phyloP scores from a whole-genome alignment of 2,888 invertebrate species.

The Nemotelus nigrinus region DNA sequence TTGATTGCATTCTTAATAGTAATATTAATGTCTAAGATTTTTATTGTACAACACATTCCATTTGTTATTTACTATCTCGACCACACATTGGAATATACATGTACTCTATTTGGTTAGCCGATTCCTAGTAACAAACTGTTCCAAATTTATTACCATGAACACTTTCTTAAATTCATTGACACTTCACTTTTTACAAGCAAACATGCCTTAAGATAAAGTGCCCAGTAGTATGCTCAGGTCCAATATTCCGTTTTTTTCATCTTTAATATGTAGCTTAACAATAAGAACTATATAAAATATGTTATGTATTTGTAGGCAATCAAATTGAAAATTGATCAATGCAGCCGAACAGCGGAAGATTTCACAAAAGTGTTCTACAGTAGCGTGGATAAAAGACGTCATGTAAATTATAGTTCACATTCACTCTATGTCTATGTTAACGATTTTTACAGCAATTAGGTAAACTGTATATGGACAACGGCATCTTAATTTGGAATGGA shows the following conservation, averaged over 20 bases:
- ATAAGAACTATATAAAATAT: background rate
- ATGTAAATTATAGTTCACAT: constrained; percentile 67
- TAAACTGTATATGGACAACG: constrained; percentile 84
- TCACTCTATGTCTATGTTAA: background rate
- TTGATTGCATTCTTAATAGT: too few species aligned
- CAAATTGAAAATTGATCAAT: constrained; percentile 78
- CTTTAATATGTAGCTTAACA: background rate
- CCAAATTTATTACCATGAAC: too few species aligned
- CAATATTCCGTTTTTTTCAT: background rate
- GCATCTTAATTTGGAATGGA: constrained; percentile 92
- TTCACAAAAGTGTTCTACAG: constrained; percentile 92
- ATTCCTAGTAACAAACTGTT: too few species aligned
- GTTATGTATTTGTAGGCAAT: constrained; percentile 65
- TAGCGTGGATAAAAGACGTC: constrained; percentile 85
- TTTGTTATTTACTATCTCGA: too few species aligned
- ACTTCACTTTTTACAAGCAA: too few species aligned
- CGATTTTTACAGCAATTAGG: constrained; percentile 71
- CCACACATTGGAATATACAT: too few species aligned
- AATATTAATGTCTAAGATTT: too few species aligned
- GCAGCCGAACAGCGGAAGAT: constrained; percentile 86
- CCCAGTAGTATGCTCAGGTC: too few species aligned
- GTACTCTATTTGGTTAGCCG: too few species aligned
- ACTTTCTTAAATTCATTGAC: too few species aligned
- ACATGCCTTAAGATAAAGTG: too few species aligned
- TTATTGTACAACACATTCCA: too few species aligned